Evolutionary conservation across 1,140 invertebrate species (phyloP).

Genomic region (Bombus sylvicola): DNA sequence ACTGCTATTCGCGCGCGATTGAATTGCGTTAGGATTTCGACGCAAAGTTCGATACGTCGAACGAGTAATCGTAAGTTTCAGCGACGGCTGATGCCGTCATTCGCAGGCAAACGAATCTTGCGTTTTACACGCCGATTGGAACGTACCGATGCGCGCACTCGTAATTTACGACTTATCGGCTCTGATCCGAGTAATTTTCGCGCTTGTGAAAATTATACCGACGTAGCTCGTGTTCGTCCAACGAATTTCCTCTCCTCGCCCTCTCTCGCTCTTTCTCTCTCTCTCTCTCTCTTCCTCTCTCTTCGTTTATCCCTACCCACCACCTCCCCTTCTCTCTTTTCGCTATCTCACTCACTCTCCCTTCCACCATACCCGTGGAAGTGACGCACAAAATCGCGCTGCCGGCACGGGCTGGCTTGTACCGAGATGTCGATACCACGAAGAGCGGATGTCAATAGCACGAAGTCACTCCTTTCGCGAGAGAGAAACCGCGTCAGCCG

Average conservation of each 20-base stretch:
- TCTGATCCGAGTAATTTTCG: slow-evolving; percentile 73
- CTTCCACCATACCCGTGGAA: slow-evolving; percentile 64
- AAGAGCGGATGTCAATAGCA: slow-evolving; percentile 81
- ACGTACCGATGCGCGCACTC: slow-evolving; percentile 52
- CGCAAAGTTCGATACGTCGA: slow-evolving; percentile 53
- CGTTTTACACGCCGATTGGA: slow-evolving; percentile 60
- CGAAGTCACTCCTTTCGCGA: slow-evolving; percentile 71
- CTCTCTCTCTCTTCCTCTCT: neutral
- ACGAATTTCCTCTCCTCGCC: neutral
- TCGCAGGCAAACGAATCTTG: slow-evolving; percentile 56
- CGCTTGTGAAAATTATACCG: slow-evolving; percentile 76
- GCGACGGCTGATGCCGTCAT: slow-evolving; percentile 63
- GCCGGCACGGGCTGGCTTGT: slow-evolving; percentile 71
- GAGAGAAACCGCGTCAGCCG: slow-evolving; percentile 55
- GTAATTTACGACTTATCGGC: slow-evolving; percentile 77
- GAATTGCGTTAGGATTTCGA: neutral
- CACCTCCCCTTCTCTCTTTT: neutral
- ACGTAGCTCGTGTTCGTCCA: slow-evolving; percentile 52
- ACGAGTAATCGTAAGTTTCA: slow-evolving; percentile 48
- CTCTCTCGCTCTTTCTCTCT: neutral
- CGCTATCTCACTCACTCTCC: neutral
- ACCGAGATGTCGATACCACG: slow-evolving; percentile 80
- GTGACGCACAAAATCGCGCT: slow-evolving; percentile 74
- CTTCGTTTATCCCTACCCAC: neutral
- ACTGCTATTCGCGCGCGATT: neutral